Percentiles rank a stretch among this genome's conserved stretches.
Evolutionary conservation across 2,888 invertebrate genomes (phyloP).

Genomic region (Eurois occulta): DNA sequence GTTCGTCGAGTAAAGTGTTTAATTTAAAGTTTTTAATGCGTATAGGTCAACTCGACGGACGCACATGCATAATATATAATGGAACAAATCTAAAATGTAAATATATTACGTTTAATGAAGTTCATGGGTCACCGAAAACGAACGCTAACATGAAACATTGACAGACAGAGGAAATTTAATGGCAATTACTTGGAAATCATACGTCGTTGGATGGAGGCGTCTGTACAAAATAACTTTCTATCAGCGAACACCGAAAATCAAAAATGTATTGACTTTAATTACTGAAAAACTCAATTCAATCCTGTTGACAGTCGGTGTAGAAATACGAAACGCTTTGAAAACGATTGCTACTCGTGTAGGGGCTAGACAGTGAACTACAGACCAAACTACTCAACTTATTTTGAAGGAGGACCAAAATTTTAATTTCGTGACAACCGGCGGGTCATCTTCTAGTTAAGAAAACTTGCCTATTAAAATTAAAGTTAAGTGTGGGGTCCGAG

Average conservation of each 20-base stretch:
- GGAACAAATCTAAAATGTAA: slow-evolving; percentile 41
- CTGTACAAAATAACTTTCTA: not conserved
- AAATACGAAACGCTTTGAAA: not conserved
- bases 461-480: too few relatives aligned
- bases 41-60: slow-evolving; percentile 41
- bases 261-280: not conserved
- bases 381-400: too few relatives aligned
- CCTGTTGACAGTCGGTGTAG: not conserved
- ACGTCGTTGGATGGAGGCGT: not conserved
- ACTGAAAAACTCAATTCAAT: not conserved
- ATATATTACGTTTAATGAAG: slow-evolving; percentile 40
- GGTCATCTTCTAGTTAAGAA: too few relatives aligned
- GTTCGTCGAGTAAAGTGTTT: slow-evolving; percentile 13
- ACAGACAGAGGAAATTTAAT: not conserved
- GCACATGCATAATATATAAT: slow-evolving; percentile 44
- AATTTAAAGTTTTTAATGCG: slow-evolving; percentile 34
- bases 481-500: too few relatives aligned
- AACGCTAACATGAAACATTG: slow-evolving; percentile 5
- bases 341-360: too few relatives aligned
- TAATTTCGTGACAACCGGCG: too few relatives aligned
- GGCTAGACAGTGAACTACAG: too few relatives aligned
- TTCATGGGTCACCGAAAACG: slow-evolving; percentile 20
- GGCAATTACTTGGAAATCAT: not conserved
- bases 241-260: not conserved
- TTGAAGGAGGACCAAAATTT: too few relatives aligned